Conservation (phyloP, 1,140 invertebrate species). For the Drosophila pseudoobscura region DNA sequence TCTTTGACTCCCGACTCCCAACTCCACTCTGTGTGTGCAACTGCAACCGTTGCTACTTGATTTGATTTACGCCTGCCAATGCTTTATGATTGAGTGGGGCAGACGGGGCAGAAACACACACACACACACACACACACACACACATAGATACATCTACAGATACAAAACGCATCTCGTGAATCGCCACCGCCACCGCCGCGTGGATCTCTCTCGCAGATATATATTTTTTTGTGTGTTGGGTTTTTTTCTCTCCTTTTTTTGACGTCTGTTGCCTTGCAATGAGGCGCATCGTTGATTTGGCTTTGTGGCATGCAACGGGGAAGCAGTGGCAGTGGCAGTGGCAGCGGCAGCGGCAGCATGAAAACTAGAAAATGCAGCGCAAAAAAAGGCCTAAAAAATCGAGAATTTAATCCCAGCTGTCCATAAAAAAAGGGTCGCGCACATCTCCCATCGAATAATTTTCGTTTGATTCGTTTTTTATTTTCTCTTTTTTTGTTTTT, state of each 20-base stretch:
- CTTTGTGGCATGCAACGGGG: slow-evolving; percentile 66
- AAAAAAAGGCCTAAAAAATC: slow-evolving; percentile 28
- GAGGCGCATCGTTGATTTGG: slow-evolving; percentile 72
- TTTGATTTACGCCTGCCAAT: slow-evolving; percentile 82
- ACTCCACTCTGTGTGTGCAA: slow-evolving; percentile 10
- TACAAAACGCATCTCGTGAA: slow-evolving; percentile 44
- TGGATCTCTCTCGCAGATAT: slow-evolving; percentile 60
- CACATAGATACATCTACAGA: slow-evolving; percentile 7
- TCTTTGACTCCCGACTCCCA: slow-evolving; percentile 5
- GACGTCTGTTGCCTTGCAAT: slow-evolving; percentile 83
- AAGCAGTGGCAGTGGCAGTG: slow-evolving; percentile 9
- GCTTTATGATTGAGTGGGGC: slow-evolving; percentile 80
- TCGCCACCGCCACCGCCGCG: not conserved
- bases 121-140: slow-evolving; percentile 19
- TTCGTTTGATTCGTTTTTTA: slow-evolving; percentile 38
- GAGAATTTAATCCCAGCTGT: slow-evolving; percentile 55
- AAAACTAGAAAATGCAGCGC: slow-evolving; percentile 48
- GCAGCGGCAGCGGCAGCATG: not conserved
- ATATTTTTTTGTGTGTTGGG: slow-evolving; percentile 54
- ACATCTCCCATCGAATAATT: slow-evolving; percentile 27
- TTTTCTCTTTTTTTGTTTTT: slow-evolving; percentile 2
- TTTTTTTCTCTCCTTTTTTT: slow-evolving; percentile 44
- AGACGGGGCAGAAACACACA: slow-evolving; percentile 24
- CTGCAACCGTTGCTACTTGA: slow-evolving; percentile 68
- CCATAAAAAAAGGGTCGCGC: slow-evolving; percentile 41